Evolutionary conservation across 1,140 invertebrate species (phyloP), one percentile per base, ranked within the genome.

Genomic region (Polyergus mexicanus): DNA sequence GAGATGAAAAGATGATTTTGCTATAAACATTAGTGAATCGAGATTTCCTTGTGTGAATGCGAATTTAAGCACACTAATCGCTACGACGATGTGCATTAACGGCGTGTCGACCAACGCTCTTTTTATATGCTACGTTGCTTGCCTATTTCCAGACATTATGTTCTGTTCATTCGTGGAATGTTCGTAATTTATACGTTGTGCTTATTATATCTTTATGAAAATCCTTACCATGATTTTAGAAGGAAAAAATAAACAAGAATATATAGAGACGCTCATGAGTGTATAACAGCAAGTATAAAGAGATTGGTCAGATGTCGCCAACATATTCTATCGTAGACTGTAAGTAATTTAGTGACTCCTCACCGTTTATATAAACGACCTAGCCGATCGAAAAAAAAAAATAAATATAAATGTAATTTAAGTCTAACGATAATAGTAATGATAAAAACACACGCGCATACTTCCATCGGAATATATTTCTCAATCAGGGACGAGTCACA

Each of bases 331-430:
- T 77, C 58, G 25, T 62, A 41, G 11, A 41, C n/a, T 35, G 16
- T 77, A 47, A 77, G 28, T 44, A 25, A 54, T 32, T 69, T 65
- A 81, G 75, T 87, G 86, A 83, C 60, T 87, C 81, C 68, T 72
- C 85, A 86, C 63, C 60, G 35, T 81, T 75, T 90, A 88, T 90
- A 90, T 84, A 90, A 62, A 75, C 54, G 89, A 87, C 63, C 75
- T 84, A 88, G 84, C 63, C 51, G 85, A 88, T 76, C 76, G 63
- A 87, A 81, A 35, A 74, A 76, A 78, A 71, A 74, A 83, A 89
- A 88, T 88, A 81, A 87, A 86, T 63, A 72, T 66, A 78, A 86
- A 41, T 84, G 62, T 89, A 89, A 89, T 84, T 89, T 89, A 90
- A 90, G 78, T 87, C 19, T 87, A 84, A 89, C 38, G 68, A 41